Conservation (phyloP, 1,140 invertebrate species). For the Caligus rogercresseyi region DNA sequence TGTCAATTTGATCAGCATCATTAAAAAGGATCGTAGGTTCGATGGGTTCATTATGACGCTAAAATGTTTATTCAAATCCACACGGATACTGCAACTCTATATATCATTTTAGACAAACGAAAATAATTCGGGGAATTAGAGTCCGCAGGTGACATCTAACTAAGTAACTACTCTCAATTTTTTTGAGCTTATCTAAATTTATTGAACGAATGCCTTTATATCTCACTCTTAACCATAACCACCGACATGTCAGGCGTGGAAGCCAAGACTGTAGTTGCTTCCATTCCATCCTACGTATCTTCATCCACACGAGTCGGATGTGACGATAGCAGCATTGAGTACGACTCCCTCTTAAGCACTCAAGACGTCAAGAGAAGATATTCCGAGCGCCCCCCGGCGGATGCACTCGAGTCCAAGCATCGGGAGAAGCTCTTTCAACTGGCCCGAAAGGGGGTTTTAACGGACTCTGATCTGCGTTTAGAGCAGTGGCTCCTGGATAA, state of each 20-base stretch:
- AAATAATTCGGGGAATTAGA: too few relatives aligned
- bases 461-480: background rate
- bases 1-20: too few relatives aligned
- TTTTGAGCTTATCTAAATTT: too few relatives aligned
- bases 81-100: too few relatives aligned
- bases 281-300: background rate
- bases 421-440: background rate
- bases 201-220: too few relatives aligned
- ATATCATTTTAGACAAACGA: too few relatives aligned
- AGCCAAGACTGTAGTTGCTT: background rate
- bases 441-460: background rate
- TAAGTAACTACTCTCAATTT: too few relatives aligned
- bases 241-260: background rate
- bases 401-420: background rate
- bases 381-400: background rate
- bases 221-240: too few relatives aligned
- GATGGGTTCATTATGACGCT: too few relatives aligned
- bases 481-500: background rate
- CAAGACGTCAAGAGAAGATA: background rate
- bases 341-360: background rate
- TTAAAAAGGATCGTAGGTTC: too few relatives aligned
- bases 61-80: too few relatives aligned
- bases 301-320: background rate
- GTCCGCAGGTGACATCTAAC: too few relatives aligned
- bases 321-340: background rate